Conservation (phyloP, 1,140 invertebrate species). For the Dermatophagoides farinae region DNA sequence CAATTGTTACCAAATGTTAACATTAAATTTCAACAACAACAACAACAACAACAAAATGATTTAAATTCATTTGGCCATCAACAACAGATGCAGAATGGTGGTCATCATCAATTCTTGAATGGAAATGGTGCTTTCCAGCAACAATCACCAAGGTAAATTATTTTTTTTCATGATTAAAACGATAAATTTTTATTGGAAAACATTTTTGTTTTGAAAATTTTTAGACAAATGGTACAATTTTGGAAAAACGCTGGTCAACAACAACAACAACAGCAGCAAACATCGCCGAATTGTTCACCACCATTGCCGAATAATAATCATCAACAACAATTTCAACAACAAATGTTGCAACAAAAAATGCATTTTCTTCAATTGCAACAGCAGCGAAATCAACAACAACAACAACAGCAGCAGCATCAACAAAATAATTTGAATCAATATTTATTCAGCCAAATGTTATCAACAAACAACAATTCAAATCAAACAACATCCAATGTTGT, state of each 20-base stretch:
- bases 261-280: background rate
- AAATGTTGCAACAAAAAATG: slow-evolving; percentile 7
- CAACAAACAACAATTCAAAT: background rate
- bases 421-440: background rate
- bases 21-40: slow-evolving; percentile 13
- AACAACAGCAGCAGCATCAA: background rate
- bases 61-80: background rate
- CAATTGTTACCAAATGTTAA: slow-evolving; percentile 16
- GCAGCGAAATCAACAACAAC: background rate
- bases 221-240: too few species aligned
- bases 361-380: background rate
- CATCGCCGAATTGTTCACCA: background rate
- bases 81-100: background rate
- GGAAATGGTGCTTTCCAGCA: background rate
- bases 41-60: background rate
- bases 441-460: background rate
- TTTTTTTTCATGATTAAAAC: background rate
- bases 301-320: background rate
- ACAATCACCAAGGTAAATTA: background rate
- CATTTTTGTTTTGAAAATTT: too few species aligned
- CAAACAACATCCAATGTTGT: background rate
- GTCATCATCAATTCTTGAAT: background rate
- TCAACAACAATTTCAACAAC: slow-evolving; percentile 5
- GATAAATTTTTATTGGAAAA: too few species aligned
- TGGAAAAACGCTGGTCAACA: background rate